Percentiles rank a stretch among this genome's conserved stretches.
Evolutionary conservation across 2,113 vertebrate genomes (phyloP).

Genomic region (Phaethornis superciliosus): DNA sequence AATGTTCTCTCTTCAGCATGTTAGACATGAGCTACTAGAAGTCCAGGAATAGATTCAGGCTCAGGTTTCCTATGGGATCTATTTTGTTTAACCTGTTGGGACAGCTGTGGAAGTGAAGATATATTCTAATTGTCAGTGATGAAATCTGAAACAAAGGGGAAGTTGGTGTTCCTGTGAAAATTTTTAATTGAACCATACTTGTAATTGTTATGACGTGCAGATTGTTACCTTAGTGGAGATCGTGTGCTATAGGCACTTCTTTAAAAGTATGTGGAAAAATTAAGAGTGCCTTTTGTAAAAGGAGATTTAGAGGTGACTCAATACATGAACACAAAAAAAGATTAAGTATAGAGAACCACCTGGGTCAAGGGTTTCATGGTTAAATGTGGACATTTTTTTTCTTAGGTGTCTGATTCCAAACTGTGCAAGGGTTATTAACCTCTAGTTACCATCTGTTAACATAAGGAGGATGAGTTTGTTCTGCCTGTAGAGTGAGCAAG

Average conservation of each 20-base stretch:
- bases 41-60: conserved; percentile 8
- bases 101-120: conserved; percentile 23
- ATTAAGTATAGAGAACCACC: neutral
- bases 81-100: conserved; percentile 42
- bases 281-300: neutral
- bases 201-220: neutral
- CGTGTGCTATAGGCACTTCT: neutral
- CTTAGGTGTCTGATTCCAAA: neutral
- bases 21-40: neutral
- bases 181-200: conserved; percentile 7
- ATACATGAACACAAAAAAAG: neutral
- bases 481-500: neutral
- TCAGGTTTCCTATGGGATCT: neutral
- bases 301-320: neutral
- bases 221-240: neutral
- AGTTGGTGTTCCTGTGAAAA: neutral
- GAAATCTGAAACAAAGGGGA: conserved; percentile 29
- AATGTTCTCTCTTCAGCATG: neutral
- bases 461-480: neutral
- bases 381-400: neutral
- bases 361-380: neutral
- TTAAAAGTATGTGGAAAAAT: neutral
- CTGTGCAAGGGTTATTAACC: neutral
- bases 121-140: neutral
- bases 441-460: neutral